Evolutionary conservation across 1,140 invertebrate species (phyloP).

Genomic region (Caenorhabditis tropicalis): DNA sequence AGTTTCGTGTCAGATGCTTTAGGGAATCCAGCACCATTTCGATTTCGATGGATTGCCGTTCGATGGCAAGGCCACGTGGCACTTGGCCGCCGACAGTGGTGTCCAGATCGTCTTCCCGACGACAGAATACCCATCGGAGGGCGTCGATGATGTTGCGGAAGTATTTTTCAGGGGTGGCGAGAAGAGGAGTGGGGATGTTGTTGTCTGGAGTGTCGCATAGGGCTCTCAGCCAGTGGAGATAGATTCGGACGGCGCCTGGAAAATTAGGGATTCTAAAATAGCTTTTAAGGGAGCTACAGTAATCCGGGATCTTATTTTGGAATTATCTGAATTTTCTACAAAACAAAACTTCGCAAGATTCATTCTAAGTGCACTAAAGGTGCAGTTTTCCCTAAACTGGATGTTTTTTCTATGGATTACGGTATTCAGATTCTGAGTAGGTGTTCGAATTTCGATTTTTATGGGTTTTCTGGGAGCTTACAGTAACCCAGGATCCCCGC

Average conservation of each 20-base stretch:
- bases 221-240: constrained; percentile 54
- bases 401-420: no score
- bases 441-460: not conserved
- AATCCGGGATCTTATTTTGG: no score
- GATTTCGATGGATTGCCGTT: constrained; percentile 51
- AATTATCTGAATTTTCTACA: no score
- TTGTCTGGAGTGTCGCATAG: constrained; percentile 49
- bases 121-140: constrained; percentile 53
- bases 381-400: no score
- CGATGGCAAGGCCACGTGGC: constrained; percentile 41
- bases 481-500: not conserved
- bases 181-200: constrained; percentile 50
- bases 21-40: constrained; percentile 47
- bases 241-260: constrained; percentile 45
- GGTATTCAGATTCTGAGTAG: no score
- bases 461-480: not conserved
- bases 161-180: constrained; percentile 57
- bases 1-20: constrained; percentile 43
- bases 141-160: constrained; percentile 59
- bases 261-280: not conserved
- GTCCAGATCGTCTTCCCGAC: constrained; percentile 14
- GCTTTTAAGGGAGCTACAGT: no score
- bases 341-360: no score
- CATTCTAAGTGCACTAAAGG: no score
- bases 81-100: not conserved